Base-by-base conservation (phyloP, 1,140 invertebrate genomes). In the Babylonia areolata region DNA sequence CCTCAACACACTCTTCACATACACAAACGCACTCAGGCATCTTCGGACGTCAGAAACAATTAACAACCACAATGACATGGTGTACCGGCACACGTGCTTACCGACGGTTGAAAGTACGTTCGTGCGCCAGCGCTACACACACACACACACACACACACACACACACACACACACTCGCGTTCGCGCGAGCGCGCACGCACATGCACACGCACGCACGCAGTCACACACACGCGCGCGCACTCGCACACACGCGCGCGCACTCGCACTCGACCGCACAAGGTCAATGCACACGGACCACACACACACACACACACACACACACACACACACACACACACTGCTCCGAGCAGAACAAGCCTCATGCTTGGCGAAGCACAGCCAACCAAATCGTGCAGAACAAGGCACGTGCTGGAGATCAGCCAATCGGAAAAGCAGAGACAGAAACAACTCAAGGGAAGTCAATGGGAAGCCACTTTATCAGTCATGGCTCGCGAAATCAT, bases 151-250 rank as follows among this genome's bases (percentile, higher is more conserved):
- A 73, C 31, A 73, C 71, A 73, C 31, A 73, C 71, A 73, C 31
- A 73, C 71, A 73, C 31, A 73, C 71, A 73, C 31, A 73, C 71
- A 73, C 6, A 35, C 6, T 28, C 77, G n/a, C 77, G 12, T 39
- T 28, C 77, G 42, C 39, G 12, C 77, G 12, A 37, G 12, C 77
- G 42, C 77, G 1, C 77, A 42, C 77, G 12, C 40, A 79, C 77
- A 15, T 39, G 42, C 77, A 15, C 77, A 79, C 77, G 12, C 77
- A 79, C 77, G 12, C 77, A 79, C 77, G 28, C 77, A 78, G 37
- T 15, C 77, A 78, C 77, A 42, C 77, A 78, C 77, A 42, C 77
- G 42, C 77, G 28, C 77, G 42, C 77, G 28, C 77, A 42, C 77
- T 42, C 77, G 31, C 77, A 79, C 39, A 28, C 77, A 42, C 37